Base-by-base conservation (phyloP, 2,888 invertebrate species). In the Willowsia nigromaculata region DNA sequence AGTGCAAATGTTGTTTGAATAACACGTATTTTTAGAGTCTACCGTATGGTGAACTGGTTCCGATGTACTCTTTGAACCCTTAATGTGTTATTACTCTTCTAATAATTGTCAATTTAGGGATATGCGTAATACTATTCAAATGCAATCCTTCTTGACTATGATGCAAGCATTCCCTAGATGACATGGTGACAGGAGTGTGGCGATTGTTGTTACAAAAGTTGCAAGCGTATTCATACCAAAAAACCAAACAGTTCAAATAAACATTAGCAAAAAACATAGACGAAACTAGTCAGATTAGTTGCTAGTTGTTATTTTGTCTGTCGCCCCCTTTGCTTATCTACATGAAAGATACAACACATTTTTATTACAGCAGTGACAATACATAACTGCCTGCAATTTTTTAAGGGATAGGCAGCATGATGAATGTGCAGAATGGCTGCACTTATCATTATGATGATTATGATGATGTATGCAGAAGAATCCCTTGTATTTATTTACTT, bases 251-350 rank as follows among this genome's bases (percentile, higher is more conserved):
- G 25, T 71, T 43, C 43, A 71, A 71, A 13, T 71, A 43, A 3
- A 22, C 71, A 22, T 25, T 43, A 43, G 43, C n/a, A 33, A 30
- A 15, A 37, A 7, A 68, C 4, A 68, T 1, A 33, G 4, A 33
- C 11, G 37, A 43, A 43, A 71, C 71, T 71, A 43, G 68, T 68
- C 40, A 68, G 68, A 68, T 68, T 68, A 68, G 18, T 40, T 33
- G n/a, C n/a, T 62, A 15, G n/a, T 37, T 13, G 50, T 50, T 53
- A 43, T 56, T 62, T 62, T 62, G 25, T 62, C 4, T 1, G 62
- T 62, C 30, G 15, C 30, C 30, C 22, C 50, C 9, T 62, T 27
- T 62, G 62, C 4, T 37, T 37, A 18, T 11, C n/a, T 25, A 37
- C 18, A 37, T 9, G 33, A 68, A 18, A 68, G 68, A 7, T 1